Percentiles rank a stretch among this genome's conserved stretches.
These are phyloP conservation scores for Rotaria macrura DNA, from an alignment of 2,888 invertebrate genomes.

Conservation along the genomic window DNA sequence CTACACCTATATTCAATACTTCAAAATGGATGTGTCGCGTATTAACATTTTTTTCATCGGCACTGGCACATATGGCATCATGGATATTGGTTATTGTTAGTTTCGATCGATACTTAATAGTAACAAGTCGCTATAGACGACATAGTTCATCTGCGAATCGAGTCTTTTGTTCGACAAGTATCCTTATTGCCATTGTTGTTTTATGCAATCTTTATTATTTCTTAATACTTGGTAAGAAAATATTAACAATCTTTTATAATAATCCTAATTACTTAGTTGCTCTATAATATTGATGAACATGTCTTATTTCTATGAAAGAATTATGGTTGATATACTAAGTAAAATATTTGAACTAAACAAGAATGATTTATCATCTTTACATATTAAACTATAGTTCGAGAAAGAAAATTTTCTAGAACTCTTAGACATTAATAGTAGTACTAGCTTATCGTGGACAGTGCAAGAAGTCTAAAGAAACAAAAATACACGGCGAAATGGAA, in stretches of 20 bases:
- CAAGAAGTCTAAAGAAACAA: too few species aligned
- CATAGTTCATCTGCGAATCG: neutral
- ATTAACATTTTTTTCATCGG: neutral
- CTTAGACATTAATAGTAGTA: too few species aligned
- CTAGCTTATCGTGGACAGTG: too few species aligned
- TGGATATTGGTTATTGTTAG: constrained; percentile 11
- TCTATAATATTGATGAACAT: too few species aligned
- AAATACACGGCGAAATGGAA: too few species aligned
- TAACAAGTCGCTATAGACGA: constrained; percentile 7
- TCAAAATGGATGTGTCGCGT: neutral
- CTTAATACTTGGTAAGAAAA: neutral
- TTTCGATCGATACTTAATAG: constrained; percentile 13
- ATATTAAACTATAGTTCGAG: too few species aligned
- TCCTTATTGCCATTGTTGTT: neutral
- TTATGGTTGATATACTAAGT: too few species aligned
- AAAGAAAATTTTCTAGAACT: too few species aligned
- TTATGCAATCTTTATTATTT: constrained; percentile 7
- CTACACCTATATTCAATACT: neutral
- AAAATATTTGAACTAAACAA: too few species aligned
- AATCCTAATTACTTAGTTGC: too few species aligned
- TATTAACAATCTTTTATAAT: neutral
- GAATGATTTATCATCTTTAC: too few species aligned
- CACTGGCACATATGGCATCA: neutral
- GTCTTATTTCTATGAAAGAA: too few species aligned
- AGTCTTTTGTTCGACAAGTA: neutral